phyloP scores from a whole-genome alignment of 2,113 vertebrate genomes.

The Prinia subflava region DNA sequence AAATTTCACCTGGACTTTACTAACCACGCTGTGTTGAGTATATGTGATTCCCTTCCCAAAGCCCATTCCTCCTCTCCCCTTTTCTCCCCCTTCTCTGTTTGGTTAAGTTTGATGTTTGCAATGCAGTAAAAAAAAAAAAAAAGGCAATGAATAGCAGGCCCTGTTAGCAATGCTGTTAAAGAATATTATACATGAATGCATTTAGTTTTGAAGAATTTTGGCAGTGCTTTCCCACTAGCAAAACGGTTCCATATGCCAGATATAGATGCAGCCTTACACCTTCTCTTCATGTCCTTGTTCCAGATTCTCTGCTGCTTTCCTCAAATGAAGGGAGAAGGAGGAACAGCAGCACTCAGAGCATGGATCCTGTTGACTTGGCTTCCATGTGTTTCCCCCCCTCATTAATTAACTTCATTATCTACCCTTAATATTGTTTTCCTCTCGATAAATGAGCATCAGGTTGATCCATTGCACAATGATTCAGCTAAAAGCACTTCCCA shows the following conservation, averaged over 20 bases:
- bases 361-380: background rate
- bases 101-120: slow-evolving; percentile 44
- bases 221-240: slow-evolving; percentile 66
- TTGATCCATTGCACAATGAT: background rate
- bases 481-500: background rate
- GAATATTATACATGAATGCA: slow-evolving; percentile 75
- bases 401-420: background rate
- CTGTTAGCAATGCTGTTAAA: slow-evolving; percentile 75
- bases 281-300: slow-evolving; percentile 49
- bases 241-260: slow-evolving; percentile 78
- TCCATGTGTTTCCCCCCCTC: background rate
- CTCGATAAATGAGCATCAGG: background rate
- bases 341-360: background rate
- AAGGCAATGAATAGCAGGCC: slow-evolving; percentile 71
- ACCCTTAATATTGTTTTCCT: background rate
- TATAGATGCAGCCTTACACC: slow-evolving; percentile 54
- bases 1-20: slow-evolving; percentile 6
- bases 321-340: background rate
- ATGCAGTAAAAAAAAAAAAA: background rate
- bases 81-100: slow-evolving; percentile 20
- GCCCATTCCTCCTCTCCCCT: background rate
- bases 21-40: background rate
- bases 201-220: slow-evolving; percentile 71
- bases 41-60: background rate
- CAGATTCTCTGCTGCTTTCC: slow-evolving; percentile 28